Evolutionary conservation across 2,888 invertebrate genomes (phyloP).

Genomic region (Crematogaster levior): DNA sequence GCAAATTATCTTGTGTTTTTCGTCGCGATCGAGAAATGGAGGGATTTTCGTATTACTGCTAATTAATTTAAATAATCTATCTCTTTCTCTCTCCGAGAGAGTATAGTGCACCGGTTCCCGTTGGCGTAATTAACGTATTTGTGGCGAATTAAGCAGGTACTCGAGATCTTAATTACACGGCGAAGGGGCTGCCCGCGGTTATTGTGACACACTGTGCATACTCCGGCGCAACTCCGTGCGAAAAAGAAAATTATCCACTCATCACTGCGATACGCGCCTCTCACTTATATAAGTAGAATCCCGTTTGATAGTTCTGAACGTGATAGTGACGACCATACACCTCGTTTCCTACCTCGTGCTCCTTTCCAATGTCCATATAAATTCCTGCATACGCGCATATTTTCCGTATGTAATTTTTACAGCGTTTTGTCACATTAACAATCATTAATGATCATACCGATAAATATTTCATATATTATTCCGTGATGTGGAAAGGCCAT

Average conservation of each 20-base stretch:
- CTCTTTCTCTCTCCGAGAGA: constrained; percentile 26
- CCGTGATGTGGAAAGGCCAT: constrained; percentile 1
- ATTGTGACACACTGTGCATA: constrained; percentile 64
- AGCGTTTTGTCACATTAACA: constrained; percentile 16
- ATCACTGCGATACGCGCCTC: constrained; percentile 56
- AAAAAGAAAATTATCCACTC: constrained; percentile 71
- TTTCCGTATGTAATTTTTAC: constrained; percentile 10
- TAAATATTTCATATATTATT: constrained; percentile 5
- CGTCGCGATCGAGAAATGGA: neutral
- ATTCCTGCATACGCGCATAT: neutral
- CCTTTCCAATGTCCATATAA: constrained; percentile 14
- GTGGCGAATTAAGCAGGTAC: constrained; percentile 49
- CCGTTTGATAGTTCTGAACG: constrained; percentile 39
- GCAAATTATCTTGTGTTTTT: neutral
- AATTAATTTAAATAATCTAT: constrained; percentile 34
- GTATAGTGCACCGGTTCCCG: constrained; percentile 22
- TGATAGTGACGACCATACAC: constrained; percentile 36
- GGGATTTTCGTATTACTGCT: neutral
- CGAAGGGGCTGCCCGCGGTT: constrained; percentile 49
- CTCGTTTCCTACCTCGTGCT: constrained; percentile 19
- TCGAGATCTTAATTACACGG: constrained; percentile 65
- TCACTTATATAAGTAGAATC: constrained; percentile 57
- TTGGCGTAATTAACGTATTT: constrained; percentile 49
- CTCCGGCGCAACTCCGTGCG: constrained; percentile 67
- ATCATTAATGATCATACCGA: neutral